A percentile compares a stretch with the other conserved stretches of the same genome.
phyloP scores from a whole-genome alignment of 2,888 invertebrate species.

The Allophyes oxyacanthae region DNA sequence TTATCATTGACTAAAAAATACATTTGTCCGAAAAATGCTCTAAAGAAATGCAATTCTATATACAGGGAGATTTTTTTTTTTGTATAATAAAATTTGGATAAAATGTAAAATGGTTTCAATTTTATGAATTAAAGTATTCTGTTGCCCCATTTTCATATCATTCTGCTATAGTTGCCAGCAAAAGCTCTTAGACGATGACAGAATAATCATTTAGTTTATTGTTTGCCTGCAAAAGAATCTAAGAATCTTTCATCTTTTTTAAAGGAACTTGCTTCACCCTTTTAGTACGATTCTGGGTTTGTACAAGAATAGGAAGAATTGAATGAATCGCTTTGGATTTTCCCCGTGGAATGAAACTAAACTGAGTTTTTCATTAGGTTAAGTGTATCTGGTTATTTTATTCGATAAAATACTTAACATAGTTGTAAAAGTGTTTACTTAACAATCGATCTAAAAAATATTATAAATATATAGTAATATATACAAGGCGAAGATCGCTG shows the following conservation, averaged over 20 bases:
- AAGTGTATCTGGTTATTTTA: slow-evolving; percentile 17
- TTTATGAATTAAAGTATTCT: slow-evolving; percentile 10
- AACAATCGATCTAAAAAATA: no score
- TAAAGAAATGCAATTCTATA: not conserved
- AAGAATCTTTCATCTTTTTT: slow-evolving; percentile 47
- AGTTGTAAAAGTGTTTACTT: no score
- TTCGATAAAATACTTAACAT: no score
- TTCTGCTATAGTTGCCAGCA: slow-evolving; percentile 39
- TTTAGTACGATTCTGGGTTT: slow-evolving; percentile 40
- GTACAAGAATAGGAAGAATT: slow-evolving; percentile 35
- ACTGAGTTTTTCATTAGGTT: slow-evolving; percentile 8
- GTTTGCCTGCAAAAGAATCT: slow-evolving; percentile 35
- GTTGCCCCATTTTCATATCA: slow-evolving; percentile 30
- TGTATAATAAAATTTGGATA: no score
- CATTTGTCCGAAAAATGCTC: slow-evolving; percentile 2
- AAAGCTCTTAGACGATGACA: slow-evolving; percentile 52
- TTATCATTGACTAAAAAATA: slow-evolving; percentile 12
- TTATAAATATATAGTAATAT: no score
- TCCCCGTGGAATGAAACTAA: slow-evolving; percentile 3
- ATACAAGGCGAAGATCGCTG: no score
- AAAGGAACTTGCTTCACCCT: slow-evolving; percentile 47
- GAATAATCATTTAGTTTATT: slow-evolving; percentile 43
- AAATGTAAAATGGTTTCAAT: slow-evolving; percentile 14
- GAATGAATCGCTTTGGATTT: slow-evolving; percentile 33
- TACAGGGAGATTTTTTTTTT: not conserved